Conservation (phyloP, 2,888 invertebrate species). For the Pollenia angustigena region DNA sequence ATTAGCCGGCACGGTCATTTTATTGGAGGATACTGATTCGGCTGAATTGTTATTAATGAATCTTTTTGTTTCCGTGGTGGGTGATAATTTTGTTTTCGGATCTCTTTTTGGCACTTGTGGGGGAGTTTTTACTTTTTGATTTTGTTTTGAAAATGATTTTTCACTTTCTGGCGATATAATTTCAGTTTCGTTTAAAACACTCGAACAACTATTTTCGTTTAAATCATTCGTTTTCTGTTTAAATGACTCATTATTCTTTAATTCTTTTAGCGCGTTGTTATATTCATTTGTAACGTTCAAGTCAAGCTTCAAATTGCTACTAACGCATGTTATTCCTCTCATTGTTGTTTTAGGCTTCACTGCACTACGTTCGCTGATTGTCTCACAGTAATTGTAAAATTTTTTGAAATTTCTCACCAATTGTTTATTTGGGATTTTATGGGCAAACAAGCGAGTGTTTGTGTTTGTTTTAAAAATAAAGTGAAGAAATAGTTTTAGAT, state of each 20-base stretch:
- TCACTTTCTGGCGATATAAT: conserved; percentile 1
- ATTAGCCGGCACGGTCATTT: conserved; percentile 75
- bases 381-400: conserved; percentile 65
- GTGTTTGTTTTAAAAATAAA: conserved; percentile 56
- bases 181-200: conserved; percentile 27
- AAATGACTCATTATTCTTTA: conserved; percentile 41
- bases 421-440: conserved; percentile 62
- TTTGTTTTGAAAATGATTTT: neutral
- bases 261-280: neutral
- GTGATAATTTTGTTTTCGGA: conserved; percentile 76
- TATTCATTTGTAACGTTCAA: conserved; percentile 58
- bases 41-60: neutral
- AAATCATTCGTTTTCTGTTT: conserved; percentile 24
- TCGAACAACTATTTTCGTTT: conserved; percentile 21
- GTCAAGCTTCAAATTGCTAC: conserved; percentile 70
- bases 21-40: neutral
- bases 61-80: conserved; percentile 47
- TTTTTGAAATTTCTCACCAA: conserved; percentile 73
- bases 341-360: conserved; percentile 45
- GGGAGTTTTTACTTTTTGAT: conserved; percentile 55
- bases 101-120: conserved; percentile 75
- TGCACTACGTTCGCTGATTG: conserved; percentile 8
- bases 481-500: conserved; percentile 74
- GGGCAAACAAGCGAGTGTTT: conserved; percentile 8
- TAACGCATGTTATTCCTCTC: conserved; percentile 47